A percentile compares a stretch with the other conserved stretches of the same genome.
Evolutionary conservation across 92 coral and sea anemone genomes (phyloP).

Genomic region (Porites rus): DNA sequence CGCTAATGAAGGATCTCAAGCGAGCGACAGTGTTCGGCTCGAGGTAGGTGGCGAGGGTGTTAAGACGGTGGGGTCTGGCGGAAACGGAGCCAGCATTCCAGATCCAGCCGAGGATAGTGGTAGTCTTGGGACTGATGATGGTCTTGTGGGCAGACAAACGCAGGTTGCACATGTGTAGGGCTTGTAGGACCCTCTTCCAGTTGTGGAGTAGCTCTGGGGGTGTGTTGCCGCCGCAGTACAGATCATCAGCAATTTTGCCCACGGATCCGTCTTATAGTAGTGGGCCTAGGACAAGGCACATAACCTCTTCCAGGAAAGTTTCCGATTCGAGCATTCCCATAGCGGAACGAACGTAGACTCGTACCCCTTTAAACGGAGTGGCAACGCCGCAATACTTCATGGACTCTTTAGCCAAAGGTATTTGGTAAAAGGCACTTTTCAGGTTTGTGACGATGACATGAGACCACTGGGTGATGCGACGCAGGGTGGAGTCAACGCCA

Average conservation of each 20-base stretch:
- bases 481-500: slow-evolving; percentile 66
- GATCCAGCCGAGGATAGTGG: slow-evolving; percentile 68
- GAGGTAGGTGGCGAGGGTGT: slow-evolving; percentile 64
- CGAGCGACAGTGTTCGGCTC: slow-evolving; percentile 40
- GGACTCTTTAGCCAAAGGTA: slow-evolving; percentile 40
- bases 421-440: slow-evolving; percentile 54
- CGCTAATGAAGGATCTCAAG: slow-evolving; percentile 57
- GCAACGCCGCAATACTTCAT: slow-evolving; percentile 52
- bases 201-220: slow-evolving; percentile 66
- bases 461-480: slow-evolving; percentile 66
- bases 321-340: slow-evolving; percentile 48
- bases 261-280: slow-evolving; percentile 42
- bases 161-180: slow-evolving; percentile 72
- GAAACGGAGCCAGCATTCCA: slow-evolving; percentile 61
- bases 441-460: slow-evolving; percentile 48
- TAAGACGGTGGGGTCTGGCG: slow-evolving; percentile 66
- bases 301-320: slow-evolving; percentile 41
- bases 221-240: slow-evolving; percentile 81
- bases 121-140: slow-evolving; percentile 58
- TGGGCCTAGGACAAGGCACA: slow-evolving; percentile 49
- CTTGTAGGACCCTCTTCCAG: slow-evolving; percentile 73
- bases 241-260: slow-evolving; percentile 61
- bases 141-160: slow-evolving; percentile 69
- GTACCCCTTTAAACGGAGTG: slow-evolving; percentile 53
- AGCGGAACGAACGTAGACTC: slow-evolving; percentile 41